Evolutionary conservation across 2,888 invertebrate species (phyloP), one percentile per base, ranked within the genome.

Genomic region (Mythimna ferrago): DNA sequence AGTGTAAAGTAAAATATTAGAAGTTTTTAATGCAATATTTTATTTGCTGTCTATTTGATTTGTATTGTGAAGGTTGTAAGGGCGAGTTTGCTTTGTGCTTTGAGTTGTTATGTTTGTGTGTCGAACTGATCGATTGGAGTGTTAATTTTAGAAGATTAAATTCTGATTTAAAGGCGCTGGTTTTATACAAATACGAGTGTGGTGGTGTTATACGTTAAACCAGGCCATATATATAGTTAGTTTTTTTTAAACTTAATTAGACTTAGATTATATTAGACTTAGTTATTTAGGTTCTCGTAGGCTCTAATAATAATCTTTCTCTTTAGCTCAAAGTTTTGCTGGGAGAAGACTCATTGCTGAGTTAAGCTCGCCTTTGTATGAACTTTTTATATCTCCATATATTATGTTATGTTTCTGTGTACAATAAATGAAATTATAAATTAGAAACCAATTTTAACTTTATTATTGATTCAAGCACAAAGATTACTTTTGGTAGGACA

Each of bases 61-160:
- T 35, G 54, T 80, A 72, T 64, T 0, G 0, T 0, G 0, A 26
- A 19, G 10, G 0, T 0, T 0, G 57, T 78, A 86, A 75, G 54
- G 60, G 10, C 58, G 65, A 63, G n/a, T 61, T 76, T 75, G 0
- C 5, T 11, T 51, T 68, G 21, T 26, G 2, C 35, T 41, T 38
- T 19, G 16, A n/a, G 16, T 6, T n/a, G 14, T 56, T 69, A 38
- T 6, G 51, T 61, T 73, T 65, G 68, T 64, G 54, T 62, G n/a
- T 72, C 56, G 44, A 54, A 65, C 73, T 83, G 81, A 80, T 83
- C 66, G 78, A 80, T 80, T 68, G 69, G 66, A 86, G 86, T 86
- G 81, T 83, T 84, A 77, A 86, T 80, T 86, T 77, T 83, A 69
- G 73, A 65, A 80, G 62, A 77, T 69, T 72, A 57, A 72, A 80